phyloP scores from a whole-genome alignment of 2,888 invertebrate species.

The Phorcus lineatus region DNA sequence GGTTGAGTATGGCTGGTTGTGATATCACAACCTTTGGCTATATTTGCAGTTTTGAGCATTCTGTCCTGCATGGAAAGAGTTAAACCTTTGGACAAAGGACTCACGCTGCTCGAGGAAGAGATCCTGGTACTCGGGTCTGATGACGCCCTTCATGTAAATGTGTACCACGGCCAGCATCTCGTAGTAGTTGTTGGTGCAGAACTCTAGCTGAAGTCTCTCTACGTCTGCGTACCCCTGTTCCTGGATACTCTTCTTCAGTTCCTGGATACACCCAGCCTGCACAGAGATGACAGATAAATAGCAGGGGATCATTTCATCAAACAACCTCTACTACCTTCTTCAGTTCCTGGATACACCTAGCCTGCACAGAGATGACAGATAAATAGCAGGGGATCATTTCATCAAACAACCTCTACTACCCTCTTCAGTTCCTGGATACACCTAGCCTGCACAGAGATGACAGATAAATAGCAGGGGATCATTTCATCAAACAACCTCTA shows the following conservation, averaged over 20 bases:
- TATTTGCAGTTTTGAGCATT: too few species aligned
- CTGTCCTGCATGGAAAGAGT: too few species aligned
- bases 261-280: slow-evolving; percentile 58
- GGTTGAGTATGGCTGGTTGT: too few species aligned
- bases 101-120: slow-evolving; percentile 71
- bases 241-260: slow-evolving; percentile 41
- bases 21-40: too few species aligned
- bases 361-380: slow-evolving; percentile 40
- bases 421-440: slow-evolving; percentile 48
- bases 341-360: slow-evolving; percentile 52
- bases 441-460: slow-evolving; percentile 49
- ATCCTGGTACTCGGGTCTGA: slow-evolving; percentile 63
- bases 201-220: slow-evolving; percentile 53
- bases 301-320: too few species aligned
- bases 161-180: slow-evolving; percentile 63
- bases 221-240: slow-evolving; percentile 42
- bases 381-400: too few species aligned
- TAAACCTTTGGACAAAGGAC: slow-evolving; percentile 24
- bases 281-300: not conserved
- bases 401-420: too few species aligned
- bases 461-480: too few species aligned
- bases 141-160: slow-evolving; percentile 47
- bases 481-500: too few species aligned
- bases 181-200: slow-evolving; percentile 70
- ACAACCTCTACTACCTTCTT: too few species aligned